Conservation (phyloP, 2,888 invertebrate species). For the Shargacucullia verbasci region DNA sequence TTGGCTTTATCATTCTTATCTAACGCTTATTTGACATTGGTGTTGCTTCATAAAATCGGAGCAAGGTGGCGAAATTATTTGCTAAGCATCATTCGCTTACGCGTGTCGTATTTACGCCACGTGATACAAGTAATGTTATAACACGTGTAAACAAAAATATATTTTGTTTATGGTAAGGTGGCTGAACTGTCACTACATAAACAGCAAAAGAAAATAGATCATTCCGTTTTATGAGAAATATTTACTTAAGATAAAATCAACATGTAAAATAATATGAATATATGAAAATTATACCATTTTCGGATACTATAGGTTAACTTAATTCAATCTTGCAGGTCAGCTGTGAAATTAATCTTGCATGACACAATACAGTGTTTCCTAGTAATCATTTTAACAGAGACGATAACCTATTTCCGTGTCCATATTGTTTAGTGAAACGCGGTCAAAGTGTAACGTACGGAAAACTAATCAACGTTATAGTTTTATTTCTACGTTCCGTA, state of each 20-base stretch:
- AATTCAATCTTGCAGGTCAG: constrained; percentile 3
- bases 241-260: too few relatives aligned
- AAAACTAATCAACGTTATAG: constrained; percentile 48
- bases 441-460: constrained; percentile 52
- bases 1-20: constrained; percentile 49
- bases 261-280: too few relatives aligned
- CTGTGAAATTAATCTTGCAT: constrained; percentile 27
- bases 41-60: constrained; percentile 39
- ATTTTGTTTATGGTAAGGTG: not conserved
- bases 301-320: not conserved
- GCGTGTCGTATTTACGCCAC: not conserved
- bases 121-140: not conserved
- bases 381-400: constrained; percentile 48
- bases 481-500: constrained; percentile 31
- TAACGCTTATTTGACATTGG: constrained; percentile 49
- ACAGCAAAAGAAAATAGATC: too few relatives aligned
- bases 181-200: too few relatives aligned
- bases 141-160: constrained; percentile 2
- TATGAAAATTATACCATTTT: not conserved
- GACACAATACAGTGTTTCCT: constrained; percentile 15
- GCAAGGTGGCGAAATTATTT: constrained; percentile 26
- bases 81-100: constrained; percentile 5
- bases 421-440: constrained; percentile 48
- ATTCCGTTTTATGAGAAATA: too few relatives aligned
- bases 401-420: constrained; percentile 36